phyloP scores from a whole-genome alignment of 2,888 invertebrate genomes.

The Drosophila robusta region DNA sequence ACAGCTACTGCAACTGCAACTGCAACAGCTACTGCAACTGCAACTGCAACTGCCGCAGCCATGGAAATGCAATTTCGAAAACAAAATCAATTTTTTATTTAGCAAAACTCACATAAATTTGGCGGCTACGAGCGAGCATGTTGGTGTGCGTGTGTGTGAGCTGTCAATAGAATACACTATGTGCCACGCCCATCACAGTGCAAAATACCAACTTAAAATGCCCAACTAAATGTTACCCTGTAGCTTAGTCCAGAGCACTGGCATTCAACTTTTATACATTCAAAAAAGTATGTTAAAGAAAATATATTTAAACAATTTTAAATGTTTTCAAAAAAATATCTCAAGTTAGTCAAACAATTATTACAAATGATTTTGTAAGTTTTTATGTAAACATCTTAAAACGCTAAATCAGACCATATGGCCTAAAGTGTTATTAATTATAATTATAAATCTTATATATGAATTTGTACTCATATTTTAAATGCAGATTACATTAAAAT shows the following conservation, averaged over 20 bases:
- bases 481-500: too few relatives aligned
- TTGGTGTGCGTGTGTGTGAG: constrained; percentile 6
- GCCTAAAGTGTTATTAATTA: too few relatives aligned
- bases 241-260: too few relatives aligned
- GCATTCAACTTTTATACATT: too few relatives aligned
- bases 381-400: too few relatives aligned
- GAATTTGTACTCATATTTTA: too few relatives aligned
- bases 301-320: too few relatives aligned
- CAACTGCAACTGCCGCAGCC: constrained; percentile 3
- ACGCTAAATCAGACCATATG: too few relatives aligned
- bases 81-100: constrained; percentile 32
- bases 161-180: constrained; percentile 23
- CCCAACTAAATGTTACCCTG: background rate
- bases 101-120: constrained; percentile 35
- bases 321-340: background rate
- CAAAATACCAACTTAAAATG: background rate
- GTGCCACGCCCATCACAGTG: constrained; percentile 23
- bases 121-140: background rate
- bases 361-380: too few relatives aligned
- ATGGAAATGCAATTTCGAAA: constrained; percentile 35
- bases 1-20: constrained; percentile 15
- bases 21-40: background rate
- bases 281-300: too few relatives aligned
- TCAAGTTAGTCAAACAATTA: background rate
- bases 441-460: too few relatives aligned